Evolutionary conservation across 2,888 invertebrate genomes (phyloP).

Genomic region (Cepaea hortensis): DNA sequence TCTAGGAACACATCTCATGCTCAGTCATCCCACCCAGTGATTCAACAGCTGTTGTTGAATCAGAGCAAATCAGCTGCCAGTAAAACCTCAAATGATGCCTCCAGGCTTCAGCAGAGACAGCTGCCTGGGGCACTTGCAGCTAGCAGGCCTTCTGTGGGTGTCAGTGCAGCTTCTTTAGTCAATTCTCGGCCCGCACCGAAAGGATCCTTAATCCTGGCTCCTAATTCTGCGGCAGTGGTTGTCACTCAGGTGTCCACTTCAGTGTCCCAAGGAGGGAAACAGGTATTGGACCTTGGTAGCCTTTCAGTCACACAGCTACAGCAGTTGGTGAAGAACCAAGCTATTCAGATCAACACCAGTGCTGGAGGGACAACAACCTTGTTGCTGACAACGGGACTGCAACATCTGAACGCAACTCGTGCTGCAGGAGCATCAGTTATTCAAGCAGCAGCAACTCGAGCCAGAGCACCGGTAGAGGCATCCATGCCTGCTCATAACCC

Average conservation of each 20-base stretch:
- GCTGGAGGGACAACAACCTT: constrained; percentile 50
- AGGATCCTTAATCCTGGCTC: constrained; percentile 9
- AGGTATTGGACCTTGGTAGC: constrained; percentile 44
- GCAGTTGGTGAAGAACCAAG: constrained; percentile 62
- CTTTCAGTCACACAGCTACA: constrained; percentile 44
- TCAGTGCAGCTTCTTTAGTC: not conserved
- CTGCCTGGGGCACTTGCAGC: not conserved
- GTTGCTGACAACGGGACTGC: constrained; percentile 42
- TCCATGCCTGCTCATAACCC: not conserved
- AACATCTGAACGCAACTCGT: constrained; percentile 19
- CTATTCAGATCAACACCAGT: constrained; percentile 60
- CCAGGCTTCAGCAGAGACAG: not conserved
- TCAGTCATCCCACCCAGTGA: constrained; percentile 58
- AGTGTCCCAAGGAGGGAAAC: constrained; percentile 46
- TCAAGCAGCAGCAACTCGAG: not conserved
- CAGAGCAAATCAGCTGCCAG: not conserved
- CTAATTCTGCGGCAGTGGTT: constrained; percentile 19
- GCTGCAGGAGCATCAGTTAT: not conserved
- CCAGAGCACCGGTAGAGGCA: not conserved
- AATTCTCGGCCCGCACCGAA: not conserved
- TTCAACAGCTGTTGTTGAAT: constrained; percentile 57
- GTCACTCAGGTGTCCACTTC: constrained; percentile 26
- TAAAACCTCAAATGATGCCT: not conserved
- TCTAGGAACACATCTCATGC: constrained; percentile 33
- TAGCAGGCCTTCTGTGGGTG: not conserved